Percentiles rank a stretch among this genome's conserved stretches.
phyloP scores from a whole-genome alignment of 1,140 invertebrate species.

The Drosophila tani region DNA sequence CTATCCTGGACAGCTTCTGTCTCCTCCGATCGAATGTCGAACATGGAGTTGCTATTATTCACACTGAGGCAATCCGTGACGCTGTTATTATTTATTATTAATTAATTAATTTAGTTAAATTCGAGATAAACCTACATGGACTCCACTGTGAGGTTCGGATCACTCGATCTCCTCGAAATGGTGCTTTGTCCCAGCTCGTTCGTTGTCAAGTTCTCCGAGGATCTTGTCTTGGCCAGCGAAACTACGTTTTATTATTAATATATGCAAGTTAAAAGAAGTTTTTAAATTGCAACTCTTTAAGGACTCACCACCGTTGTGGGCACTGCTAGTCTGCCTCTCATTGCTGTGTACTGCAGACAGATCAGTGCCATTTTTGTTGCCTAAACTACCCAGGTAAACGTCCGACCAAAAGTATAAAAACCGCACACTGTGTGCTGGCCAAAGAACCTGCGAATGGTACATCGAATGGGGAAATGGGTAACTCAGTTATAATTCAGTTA shows the following conservation, averaged over 20 bases:
- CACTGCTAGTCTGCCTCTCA: slow-evolving; percentile 81
- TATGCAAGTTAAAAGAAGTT: background rate
- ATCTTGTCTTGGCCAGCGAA: slow-evolving; percentile 91
- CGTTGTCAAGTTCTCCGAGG: slow-evolving; percentile 91
- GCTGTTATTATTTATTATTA: slow-evolving; percentile 19
- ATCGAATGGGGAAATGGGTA: slow-evolving; percentile 87
- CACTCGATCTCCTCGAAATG: slow-evolving; percentile 90
- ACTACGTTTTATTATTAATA: slow-evolving; percentile 80
- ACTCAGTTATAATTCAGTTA: slow-evolving; percentile 36
- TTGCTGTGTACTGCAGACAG: slow-evolving; percentile 66
- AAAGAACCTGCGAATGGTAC: slow-evolving; percentile 90
- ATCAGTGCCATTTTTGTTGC: slow-evolving; percentile 79
- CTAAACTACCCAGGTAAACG: slow-evolving; percentile 90
- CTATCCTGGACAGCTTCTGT: slow-evolving; percentile 21
- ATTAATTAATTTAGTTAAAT: background rate
- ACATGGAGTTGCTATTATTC: slow-evolving; percentile 70
- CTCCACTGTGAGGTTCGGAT: slow-evolving; percentile 92
- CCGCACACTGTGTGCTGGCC: slow-evolving; percentile 93
- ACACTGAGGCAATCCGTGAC: slow-evolving; percentile 64
- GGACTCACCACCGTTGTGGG: slow-evolving; percentile 68
- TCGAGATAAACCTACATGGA: slow-evolving; percentile 84
- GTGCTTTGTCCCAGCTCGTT: slow-evolving; percentile 87
- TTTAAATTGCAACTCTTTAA: background rate
- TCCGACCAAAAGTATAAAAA: slow-evolving; percentile 94
- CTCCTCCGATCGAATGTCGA: slow-evolving; percentile 65